phyloP scores from a whole-genome alignment of 2,113 vertebrate species.

The Crocuta crocuta region DNA sequence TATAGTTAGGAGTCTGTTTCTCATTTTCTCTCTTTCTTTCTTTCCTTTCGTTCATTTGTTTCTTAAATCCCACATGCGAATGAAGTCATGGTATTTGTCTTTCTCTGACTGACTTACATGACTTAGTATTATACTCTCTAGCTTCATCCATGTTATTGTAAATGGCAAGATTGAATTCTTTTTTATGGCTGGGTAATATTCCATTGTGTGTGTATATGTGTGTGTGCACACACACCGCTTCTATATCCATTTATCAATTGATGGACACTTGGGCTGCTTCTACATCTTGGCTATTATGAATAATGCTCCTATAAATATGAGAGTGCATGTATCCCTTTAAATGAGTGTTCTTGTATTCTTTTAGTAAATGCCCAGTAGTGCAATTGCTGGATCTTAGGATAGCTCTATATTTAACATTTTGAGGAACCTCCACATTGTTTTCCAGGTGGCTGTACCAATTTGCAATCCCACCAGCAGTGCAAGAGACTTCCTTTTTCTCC shows the following conservation, averaged over 20 bases:
- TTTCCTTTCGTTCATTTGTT: background rate
- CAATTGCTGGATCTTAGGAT: background rate
- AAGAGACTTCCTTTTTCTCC: background rate
- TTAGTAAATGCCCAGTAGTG: background rate
- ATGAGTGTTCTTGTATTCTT: background rate
- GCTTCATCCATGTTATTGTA: background rate
- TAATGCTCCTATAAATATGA: background rate
- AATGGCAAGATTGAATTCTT: background rate
- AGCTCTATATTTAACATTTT: background rate
- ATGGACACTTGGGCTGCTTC: background rate
- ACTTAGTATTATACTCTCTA: background rate
- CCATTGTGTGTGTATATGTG: background rate
- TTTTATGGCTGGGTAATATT: background rate
- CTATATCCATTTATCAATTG: background rate
- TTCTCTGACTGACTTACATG: background rate
- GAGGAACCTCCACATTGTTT: background rate
- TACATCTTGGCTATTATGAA: background rate
- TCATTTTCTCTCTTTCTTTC: background rate
- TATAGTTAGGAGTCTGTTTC: background rate
- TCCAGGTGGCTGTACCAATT: background rate
- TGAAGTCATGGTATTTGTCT: background rate
- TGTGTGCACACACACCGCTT: background rate
- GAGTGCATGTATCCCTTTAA: background rate
- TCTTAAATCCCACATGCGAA: background rate
- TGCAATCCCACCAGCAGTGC: background rate